Evolutionary conservation across 2,113 vertebrate species (phyloP).

Genomic region (Rhinopithecus roxellana): DNA sequence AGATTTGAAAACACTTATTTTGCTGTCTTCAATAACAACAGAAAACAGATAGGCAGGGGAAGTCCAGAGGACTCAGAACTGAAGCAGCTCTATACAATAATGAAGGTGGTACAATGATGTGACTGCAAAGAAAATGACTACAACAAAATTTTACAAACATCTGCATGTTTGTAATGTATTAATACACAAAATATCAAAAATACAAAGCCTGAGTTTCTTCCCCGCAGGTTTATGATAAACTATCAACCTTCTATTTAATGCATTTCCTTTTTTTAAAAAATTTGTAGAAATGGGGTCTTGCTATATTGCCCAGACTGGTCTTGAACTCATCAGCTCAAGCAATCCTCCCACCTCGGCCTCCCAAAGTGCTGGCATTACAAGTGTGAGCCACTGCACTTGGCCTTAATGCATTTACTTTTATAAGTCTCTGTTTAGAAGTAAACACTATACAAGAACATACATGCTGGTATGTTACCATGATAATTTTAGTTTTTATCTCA

Average conservation of each 20-base stretch:
- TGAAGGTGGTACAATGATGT: neutral
- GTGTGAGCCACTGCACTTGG: too few species aligned
- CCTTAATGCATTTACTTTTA: neutral
- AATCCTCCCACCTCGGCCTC: too few species aligned
- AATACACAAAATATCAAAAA: conserved; percentile 37
- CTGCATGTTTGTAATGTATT: neutral
- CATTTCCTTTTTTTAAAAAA: neutral
- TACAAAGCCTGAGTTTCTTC: neutral
- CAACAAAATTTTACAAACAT: neutral
- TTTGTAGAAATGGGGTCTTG: too few species aligned
- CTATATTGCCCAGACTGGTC: too few species aligned
- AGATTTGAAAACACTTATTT: neutral
- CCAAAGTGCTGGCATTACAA: too few species aligned
- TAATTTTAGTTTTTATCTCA: neutral
- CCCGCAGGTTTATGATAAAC: neutral
- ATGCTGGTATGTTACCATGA: neutral
- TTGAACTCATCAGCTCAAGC: too few species aligned
- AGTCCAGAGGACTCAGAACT: conserved; percentile 8
- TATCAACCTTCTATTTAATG: neutral
- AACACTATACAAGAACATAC: neutral
- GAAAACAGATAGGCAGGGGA: neutral
- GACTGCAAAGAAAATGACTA: neutral
- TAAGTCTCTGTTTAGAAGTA: neutral
- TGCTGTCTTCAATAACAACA: neutral
- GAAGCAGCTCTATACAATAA: neutral